These are phyloP conservation scores for Aleadryas rufinucha DNA, from an alignment of 2,113 vertebrate species.

Conservation along the genomic window DNA sequence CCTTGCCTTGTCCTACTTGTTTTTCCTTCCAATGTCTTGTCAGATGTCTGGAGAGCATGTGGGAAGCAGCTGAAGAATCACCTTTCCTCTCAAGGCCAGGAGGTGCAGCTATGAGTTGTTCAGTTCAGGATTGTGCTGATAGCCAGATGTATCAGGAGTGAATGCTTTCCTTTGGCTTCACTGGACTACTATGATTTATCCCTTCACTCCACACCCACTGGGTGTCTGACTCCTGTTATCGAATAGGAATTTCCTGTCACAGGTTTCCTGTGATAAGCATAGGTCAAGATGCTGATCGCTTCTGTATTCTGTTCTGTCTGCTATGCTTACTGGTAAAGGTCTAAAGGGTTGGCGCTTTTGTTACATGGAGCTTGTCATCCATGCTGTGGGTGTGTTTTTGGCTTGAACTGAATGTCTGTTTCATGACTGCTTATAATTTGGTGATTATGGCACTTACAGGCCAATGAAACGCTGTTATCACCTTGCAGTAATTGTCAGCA, in stretches of 20 bases:
- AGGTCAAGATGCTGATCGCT: background rate
- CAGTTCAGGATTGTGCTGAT: background rate
- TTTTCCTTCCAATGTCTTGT: background rate
- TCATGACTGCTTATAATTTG: background rate
- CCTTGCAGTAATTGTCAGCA: background rate
- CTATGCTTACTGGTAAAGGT: background rate
- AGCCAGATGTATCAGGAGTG: background rate
- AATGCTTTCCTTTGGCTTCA: background rate
- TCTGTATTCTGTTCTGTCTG: background rate
- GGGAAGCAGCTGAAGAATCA: background rate
- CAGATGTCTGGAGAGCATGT: accelerated
- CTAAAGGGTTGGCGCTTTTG: background rate
- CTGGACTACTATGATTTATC: background rate
- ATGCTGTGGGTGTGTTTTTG: background rate
- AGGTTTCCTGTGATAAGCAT: background rate
- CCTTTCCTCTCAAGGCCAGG: background rate
- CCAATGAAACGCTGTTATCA: background rate
- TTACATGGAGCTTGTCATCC: background rate
- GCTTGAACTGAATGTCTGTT: background rate
- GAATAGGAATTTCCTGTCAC: background rate
- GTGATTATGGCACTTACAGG: background rate
- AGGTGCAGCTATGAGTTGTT: background rate
- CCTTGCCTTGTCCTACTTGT: background rate
- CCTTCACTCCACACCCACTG: background rate
- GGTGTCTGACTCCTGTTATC: background rate